Evolutionary conservation across 2,888 invertebrate genomes (phyloP), one percentile per base, ranked within the genome.

Genomic region (Drosophila helvetica): DNA sequence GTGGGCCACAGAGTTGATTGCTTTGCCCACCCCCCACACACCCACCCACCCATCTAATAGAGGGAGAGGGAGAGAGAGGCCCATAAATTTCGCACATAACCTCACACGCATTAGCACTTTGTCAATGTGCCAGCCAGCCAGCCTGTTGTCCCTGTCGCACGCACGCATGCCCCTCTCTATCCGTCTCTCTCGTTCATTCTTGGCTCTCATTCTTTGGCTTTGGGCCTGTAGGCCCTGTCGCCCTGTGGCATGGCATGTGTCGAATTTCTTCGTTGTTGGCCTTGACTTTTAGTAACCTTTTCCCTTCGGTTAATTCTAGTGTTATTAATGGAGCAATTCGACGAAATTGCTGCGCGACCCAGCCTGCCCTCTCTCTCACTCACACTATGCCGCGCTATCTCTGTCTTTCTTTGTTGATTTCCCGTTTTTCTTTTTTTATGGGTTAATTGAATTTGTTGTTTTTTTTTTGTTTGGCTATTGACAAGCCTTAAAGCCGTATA

Each of bases 261-360:
- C 70, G 73, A 73, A 75, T 85, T 85, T 81, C 66, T 85, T 81
- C 66, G 74, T 79, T 75, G 74, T 71, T 78, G 88, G 81, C 87
- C 87, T 89, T 87, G 87, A 87, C 87, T 89, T 80, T 71, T 72
- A 84, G 83, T 87, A 87, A 87, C 89, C 87, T 86, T 80, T 38
- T 38, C 38, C n/a, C 7, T 38, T 78, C 76, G 74, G 75, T 75
- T 86, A 80, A 85, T 83, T 83, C 78, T 88, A 88, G 88, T 82
- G 86, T 80, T 86, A 86, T 85, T 88, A 88, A 86, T 86, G 79
- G 53, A 62, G 52, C 64, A 78, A 64, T 83, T 83, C 80, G 64
- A 69, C 69, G 78, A 86, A 84, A 74, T 86, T 63, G 67, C 65
- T 61, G 15, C 45, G 61, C 63, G 52, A 48, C 62, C 62, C 55